Evolutionary conservation across 2,113 vertebrate species (phyloP).

Genomic region (Malurus melanocephalus): DNA sequence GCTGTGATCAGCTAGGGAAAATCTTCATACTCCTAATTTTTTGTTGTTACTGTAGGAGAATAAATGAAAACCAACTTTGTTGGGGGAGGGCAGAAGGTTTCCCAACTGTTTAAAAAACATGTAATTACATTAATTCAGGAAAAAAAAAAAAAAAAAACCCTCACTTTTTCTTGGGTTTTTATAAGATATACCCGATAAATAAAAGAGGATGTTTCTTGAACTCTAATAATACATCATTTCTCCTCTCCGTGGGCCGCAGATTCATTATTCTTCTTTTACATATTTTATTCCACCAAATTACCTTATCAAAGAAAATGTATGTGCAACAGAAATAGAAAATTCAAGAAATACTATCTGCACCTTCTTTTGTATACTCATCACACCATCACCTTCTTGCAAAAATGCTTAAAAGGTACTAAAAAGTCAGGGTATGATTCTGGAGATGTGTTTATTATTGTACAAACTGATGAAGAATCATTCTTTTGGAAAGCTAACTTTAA

Average conservation of each 20-base stretch:
- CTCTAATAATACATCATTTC: not conserved
- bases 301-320: not conserved
- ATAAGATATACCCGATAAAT: not conserved
- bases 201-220: not conserved
- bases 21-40: not conserved
- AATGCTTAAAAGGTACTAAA: not conserved
- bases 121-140: not conserved
- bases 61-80: not conserved
- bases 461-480: not conserved
- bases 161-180: not conserved
- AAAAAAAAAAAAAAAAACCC: not conserved
- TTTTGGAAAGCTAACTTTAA: not conserved
- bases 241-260: not conserved
- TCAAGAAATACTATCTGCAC: not conserved
- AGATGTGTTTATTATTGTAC: not conserved
- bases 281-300: not conserved
- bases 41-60: not conserved
- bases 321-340: not conserved
- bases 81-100: rapidly evolving
- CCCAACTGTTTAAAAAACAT: not conserved
- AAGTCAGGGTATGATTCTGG: not conserved
- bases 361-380: not conserved
- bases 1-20: not conserved
- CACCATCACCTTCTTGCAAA: not conserved
- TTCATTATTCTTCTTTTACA: not conserved